phyloP scores from a whole-genome alignment of 2,113 vertebrate species.

The Canis aureus region DNA sequence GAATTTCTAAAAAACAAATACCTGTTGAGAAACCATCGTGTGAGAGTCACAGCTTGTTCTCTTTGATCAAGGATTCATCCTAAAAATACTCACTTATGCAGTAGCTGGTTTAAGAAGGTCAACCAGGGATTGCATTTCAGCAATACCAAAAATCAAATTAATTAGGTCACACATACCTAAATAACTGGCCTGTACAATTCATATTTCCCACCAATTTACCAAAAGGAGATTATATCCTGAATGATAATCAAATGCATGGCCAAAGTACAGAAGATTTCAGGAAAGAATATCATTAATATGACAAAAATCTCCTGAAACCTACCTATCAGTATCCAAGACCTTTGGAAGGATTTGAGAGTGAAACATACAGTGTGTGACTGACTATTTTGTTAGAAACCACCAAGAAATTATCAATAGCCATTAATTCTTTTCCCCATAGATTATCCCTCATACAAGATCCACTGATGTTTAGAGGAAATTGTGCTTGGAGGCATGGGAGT shows the following conservation, averaged over 20 bases:
- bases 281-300: neutral
- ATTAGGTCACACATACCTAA: neutral
- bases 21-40: neutral
- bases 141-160: neutral
- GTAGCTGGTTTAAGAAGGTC: neutral
- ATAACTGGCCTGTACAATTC: neutral
- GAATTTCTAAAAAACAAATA: neutral
- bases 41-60: neutral
- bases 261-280: constrained; percentile 22
- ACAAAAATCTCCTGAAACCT: neutral
- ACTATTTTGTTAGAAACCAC: neutral
- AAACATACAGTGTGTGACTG: neutral
- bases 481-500: neutral
- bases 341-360: neutral
- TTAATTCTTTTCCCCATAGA: neutral
- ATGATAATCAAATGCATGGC: neutral
- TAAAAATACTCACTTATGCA: neutral
- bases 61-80: neutral
- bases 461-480: neutral
- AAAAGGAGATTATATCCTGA: neutral
- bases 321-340: neutral
- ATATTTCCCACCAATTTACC: neutral
- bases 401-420: neutral
- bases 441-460: neutral
- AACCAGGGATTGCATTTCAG: neutral